Evolutionary conservation across 2,888 invertebrate genomes (phyloP).

Genomic region (Plebejus argus): DNA sequence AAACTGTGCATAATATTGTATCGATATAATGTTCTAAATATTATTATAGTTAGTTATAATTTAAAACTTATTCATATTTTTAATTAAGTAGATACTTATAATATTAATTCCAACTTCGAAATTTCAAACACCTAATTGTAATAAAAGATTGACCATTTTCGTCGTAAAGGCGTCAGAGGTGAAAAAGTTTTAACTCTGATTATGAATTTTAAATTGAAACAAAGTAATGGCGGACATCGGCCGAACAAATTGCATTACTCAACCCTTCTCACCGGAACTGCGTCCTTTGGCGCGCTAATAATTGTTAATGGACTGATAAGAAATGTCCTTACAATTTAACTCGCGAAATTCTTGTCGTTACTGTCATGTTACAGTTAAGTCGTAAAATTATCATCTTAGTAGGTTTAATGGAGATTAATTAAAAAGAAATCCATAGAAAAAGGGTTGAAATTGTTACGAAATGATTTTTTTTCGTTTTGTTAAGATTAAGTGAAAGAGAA

Average conservation of each 20-base stretch:
- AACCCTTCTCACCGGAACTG: conserved; percentile 39
- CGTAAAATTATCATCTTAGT: background rate
- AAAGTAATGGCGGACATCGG: conserved; percentile 33
- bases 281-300: conserved; percentile 32
- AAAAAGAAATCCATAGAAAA: background rate
- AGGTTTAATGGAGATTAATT: background rate
- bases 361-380: conserved; percentile 3
- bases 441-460: background rate
- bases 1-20: background rate
- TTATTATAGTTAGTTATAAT: no score
- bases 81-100: background rate
- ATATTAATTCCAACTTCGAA: background rate
- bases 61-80: background rate
- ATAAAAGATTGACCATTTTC: background rate
- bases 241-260: conserved; percentile 40
- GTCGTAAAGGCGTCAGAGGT: background rate
- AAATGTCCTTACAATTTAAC: conserved; percentile 23
- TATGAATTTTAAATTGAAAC: conserved; percentile 32
- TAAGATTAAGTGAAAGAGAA: background rate
- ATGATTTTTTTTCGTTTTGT: background rate
- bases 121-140: background rate
- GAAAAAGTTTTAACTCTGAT: conserved; percentile 11
- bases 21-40: background rate
- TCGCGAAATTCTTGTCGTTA: background rate
- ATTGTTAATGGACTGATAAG: conserved; percentile 35